These are phyloP conservation scores for Dascillus cervinus DNA, from an alignment of 2,888 invertebrate species.

Conservation along the genomic window DNA sequence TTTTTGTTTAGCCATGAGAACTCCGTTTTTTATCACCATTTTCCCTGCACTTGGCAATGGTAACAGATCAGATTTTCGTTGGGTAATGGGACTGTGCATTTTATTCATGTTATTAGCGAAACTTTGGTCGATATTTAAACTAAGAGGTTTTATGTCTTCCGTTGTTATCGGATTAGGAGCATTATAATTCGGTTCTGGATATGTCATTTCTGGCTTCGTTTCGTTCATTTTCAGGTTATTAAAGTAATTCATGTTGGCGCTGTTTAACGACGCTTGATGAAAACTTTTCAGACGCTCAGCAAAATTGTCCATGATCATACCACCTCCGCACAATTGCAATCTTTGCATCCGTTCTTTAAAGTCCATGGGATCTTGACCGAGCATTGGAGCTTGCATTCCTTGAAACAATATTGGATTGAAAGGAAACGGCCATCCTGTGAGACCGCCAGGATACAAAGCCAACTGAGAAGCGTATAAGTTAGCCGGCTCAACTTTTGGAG, in stretches of 20 bases:
- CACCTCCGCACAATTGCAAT: slow-evolving; percentile 62
- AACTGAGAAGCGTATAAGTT: slow-evolving; percentile 56
- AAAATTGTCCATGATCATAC: slow-evolving; percentile 48
- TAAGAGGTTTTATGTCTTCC: slow-evolving; percentile 49
- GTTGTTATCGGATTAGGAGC: slow-evolving; percentile 23
- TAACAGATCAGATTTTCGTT: slow-evolving; percentile 45
- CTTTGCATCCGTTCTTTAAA: slow-evolving; percentile 62
- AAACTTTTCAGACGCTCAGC: slow-evolving; percentile 27
- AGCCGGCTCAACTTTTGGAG: slow-evolving; percentile 54
- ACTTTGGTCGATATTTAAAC: slow-evolving; percentile 34
- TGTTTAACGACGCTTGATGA: slow-evolving; percentile 13
- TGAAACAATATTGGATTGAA: slow-evolving; percentile 59
- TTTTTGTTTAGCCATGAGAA: slow-evolving; percentile 86
- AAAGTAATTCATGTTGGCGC: slow-evolving; percentile 14
- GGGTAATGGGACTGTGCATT: slow-evolving; percentile 40
- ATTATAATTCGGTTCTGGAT: slow-evolving; percentile 13
- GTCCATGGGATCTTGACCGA: slow-evolving; percentile 53
- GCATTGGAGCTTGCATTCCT: slow-evolving; percentile 46
- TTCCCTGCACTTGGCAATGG: slow-evolving; percentile 62
- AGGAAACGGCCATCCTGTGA: slow-evolving; percentile 45
- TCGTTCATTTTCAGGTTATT: slow-evolving; percentile 26
- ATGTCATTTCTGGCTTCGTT: slow-evolving; percentile 18
- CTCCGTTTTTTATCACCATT: slow-evolving; percentile 86
- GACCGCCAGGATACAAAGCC: slow-evolving; percentile 51
- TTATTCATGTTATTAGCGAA: slow-evolving; percentile 23